Evolutionary conservation across 1,140 invertebrate genomes (phyloP), one percentile per base, ranked within the genome.

Genomic region (Xylocopa sonorina): DNA sequence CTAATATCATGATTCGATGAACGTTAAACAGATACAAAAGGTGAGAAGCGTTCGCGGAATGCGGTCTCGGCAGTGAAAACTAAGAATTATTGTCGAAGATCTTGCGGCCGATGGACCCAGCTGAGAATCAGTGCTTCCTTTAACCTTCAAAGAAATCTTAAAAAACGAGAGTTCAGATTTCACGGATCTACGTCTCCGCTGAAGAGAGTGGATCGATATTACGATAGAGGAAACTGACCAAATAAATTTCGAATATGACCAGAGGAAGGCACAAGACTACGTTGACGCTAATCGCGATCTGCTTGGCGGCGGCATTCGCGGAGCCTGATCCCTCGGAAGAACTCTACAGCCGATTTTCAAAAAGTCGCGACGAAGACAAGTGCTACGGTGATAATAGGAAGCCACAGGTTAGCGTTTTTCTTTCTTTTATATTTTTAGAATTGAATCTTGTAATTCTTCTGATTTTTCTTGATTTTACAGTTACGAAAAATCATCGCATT

Each of bases 361-460:
- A 86, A 18, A 89, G 82, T 60, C 81, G 87, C 16, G 90, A 90
- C 7, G 91, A 92, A 69, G 89, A 91, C 53, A 92, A 90, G 53
- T 93, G 92, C 77, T 93, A 93, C 63, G 91, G 93, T 68, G 88
- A 88, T 14, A 83, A 38, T 5, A 89, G 90, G 79, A 88, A 72
- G 34, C 81, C 92, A 9, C 91, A 92, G 92, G 92, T 93, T 78
- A 50, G 90, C 88, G 18, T n/a, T 10, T 9, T 48, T 21, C 32
- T 34, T 27, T 29, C 3, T 12, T 21, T 48, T 12, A 29, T 27
- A 3, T 29, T 29, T 48, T 3, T n/a, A 3, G 7, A 27, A 34
- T 1, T 21, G 16, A 55, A 55, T 55, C 18, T 16, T 55, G 27
- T 27, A 10, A 21, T n/a, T n/a, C n/a, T n/a, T n/a, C n/a, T n/a